These are phyloP conservation scores for Coboldia fuscipes DNA, from an alignment of 1,140 invertebrate genomes.

Conservation along the genomic window DNA sequence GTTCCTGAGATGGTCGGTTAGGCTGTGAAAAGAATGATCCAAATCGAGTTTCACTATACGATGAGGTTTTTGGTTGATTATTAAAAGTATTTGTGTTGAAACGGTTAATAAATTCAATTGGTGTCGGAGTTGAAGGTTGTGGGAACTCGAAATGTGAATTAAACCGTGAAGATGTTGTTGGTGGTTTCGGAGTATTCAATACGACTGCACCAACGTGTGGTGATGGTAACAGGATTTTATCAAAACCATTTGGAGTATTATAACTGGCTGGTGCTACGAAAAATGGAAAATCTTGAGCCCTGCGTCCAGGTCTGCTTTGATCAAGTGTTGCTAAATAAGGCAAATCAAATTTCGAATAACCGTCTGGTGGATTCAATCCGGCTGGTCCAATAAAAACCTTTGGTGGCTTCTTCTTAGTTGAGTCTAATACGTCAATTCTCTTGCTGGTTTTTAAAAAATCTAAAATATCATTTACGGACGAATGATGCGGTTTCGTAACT, in stretches of 20 bases:
- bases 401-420: constrained; percentile 37
- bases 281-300: constrained; percentile 50
- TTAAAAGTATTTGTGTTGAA: too few species aligned
- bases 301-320: constrained; percentile 41
- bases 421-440: constrained; percentile 52
- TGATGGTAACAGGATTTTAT: constrained; percentile 61
- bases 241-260: constrained; percentile 53
- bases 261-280: constrained; percentile 68
- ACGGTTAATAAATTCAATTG: too few species aligned
- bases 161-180: background rate
- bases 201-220: constrained; percentile 69
- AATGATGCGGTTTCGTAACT: constrained; percentile 18
- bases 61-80: too few species aligned
- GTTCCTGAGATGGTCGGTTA: too few species aligned
- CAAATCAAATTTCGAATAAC: constrained; percentile 58
- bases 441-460: constrained; percentile 40
- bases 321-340: constrained; percentile 58
- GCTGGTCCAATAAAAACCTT: constrained; percentile 61
- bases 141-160: too few species aligned
- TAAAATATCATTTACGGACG: constrained; percentile 42
- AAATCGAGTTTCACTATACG: too few species aligned
- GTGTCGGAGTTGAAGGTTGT: too few species aligned
- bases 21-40: too few species aligned
- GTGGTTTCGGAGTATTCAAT: constrained; percentile 25
- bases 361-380: constrained; percentile 39